phyloP scores from a whole-genome alignment of 2,888 invertebrate genomes.

The Diaphora mendica region DNA sequence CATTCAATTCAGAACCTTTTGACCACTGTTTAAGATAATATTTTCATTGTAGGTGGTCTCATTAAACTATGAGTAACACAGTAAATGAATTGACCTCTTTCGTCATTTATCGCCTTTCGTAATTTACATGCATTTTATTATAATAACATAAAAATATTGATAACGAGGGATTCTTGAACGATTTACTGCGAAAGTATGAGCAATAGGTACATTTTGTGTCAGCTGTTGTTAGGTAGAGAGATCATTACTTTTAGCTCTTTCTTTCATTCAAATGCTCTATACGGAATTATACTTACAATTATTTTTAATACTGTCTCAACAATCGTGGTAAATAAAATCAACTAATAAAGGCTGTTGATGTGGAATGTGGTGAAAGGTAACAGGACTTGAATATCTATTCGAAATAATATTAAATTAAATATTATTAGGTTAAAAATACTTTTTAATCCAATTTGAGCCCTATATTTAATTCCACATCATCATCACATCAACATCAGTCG shows the following conservation, averaged over 20 bases:
- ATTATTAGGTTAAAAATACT: no score
- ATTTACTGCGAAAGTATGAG: conserved; percentile 36
- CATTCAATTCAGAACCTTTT: background rate
- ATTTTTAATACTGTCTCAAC: background rate
- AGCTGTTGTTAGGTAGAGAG: background rate
- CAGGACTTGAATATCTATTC: no score
- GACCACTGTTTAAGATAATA: background rate
- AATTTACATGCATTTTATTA: conserved; percentile 23
- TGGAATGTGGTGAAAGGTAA: no score
- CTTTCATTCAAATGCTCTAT: background rate
- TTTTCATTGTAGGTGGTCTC: background rate
- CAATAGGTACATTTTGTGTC: conserved; percentile 18
- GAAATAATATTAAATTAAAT: no score
- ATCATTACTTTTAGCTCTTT: background rate
- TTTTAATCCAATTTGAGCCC: no score
- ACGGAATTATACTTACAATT: background rate
- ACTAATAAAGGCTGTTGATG: no score
- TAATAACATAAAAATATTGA: conserved; percentile 16
- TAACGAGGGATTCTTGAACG: conserved; percentile 31
- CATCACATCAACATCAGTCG: no score
- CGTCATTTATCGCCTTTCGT: conserved; percentile 35
- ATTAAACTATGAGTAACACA: conserved; percentile 1
- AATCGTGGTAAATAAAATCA: background rate
- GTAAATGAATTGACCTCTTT: conserved; percentile 24
- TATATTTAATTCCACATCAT: no score